These are phyloP conservation scores for Eupelmus urozonus DNA, from an alignment of 2,888 invertebrate species.

Conservation along the genomic window DNA sequence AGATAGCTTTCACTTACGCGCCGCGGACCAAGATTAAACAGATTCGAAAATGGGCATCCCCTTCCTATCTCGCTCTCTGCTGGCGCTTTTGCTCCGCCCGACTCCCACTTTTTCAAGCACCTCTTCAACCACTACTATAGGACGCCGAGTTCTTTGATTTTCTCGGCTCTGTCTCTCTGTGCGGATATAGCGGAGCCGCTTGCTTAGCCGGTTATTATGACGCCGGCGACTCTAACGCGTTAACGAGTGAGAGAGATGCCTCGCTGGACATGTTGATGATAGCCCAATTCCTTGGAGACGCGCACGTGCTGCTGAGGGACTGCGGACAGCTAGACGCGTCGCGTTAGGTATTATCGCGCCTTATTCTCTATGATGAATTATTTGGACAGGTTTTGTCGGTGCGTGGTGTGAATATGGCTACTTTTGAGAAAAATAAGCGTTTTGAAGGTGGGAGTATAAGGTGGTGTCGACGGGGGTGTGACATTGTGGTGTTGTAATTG, in stretches of 20 bases:
- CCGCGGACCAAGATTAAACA: conserved; percentile 76
- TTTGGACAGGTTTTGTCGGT: background rate
- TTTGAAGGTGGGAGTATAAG: background rate
- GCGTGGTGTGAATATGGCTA: conserved; percentile 1
- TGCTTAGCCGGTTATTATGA: conserved; percentile 19
- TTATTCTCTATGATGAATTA: conserved; percentile 40
- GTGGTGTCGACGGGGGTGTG: background rate
- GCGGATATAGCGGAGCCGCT: background rate
- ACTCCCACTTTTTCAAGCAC: background rate
- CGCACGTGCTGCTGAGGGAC: background rate
- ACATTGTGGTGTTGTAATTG: conserved; percentile 37
- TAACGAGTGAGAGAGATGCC: background rate
- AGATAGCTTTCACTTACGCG: conserved; percentile 77
- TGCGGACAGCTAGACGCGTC: background rate
- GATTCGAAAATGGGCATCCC: conserved; percentile 66
- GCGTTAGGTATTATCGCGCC: background rate
- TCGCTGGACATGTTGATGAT: background rate
- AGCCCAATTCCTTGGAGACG: conserved; percentile 41
- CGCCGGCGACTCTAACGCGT: background rate
- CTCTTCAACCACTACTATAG: background rate
- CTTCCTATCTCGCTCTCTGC: conserved; percentile 1
- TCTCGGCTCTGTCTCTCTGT: background rate
- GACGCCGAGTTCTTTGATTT: background rate
- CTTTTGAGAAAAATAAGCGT: background rate
- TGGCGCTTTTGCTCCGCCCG: background rate